Conservation (phyloP, 2,113 vertebrate genomes). For the Bubo scandiacus region DNA sequence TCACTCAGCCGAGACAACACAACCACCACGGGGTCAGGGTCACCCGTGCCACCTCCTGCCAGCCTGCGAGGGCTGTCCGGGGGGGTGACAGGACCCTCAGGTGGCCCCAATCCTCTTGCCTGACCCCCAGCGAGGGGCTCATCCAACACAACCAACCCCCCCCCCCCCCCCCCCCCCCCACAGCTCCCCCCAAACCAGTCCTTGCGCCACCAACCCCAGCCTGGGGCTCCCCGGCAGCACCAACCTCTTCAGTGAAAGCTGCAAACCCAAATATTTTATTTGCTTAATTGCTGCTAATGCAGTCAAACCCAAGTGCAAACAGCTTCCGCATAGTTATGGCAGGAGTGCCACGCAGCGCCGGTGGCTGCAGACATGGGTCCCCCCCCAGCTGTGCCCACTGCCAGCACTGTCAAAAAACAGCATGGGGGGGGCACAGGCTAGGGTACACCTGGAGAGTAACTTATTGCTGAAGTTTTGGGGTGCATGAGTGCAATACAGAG, state of each 20-base stretch:
- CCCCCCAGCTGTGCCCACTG: neutral
- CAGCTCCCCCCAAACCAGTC: neutral
- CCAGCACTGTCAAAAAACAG: neutral
- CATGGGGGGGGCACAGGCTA: neutral
- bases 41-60: neutral
- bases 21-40: neutral
- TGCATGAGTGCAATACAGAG: fast-evolving
- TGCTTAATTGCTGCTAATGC: neutral
- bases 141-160: neutral
- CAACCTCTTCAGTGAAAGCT: neutral
- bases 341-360: neutral
- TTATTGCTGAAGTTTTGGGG: fast-evolving
- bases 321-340: neutral
- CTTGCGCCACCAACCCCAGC: fast-evolving
- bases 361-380: neutral
- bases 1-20: neutral
- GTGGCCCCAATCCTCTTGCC: neutral
- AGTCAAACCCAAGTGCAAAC: neutral
- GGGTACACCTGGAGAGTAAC: neutral
- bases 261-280: neutral
- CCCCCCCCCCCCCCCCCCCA: fast-evolving
- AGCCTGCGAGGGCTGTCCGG: neutral
- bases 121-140: neutral
- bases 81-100: neutral
- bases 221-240: fast-evolving